phyloP scores from a whole-genome alignment of 2,888 invertebrate species.

The Cephus rjabovi region DNA sequence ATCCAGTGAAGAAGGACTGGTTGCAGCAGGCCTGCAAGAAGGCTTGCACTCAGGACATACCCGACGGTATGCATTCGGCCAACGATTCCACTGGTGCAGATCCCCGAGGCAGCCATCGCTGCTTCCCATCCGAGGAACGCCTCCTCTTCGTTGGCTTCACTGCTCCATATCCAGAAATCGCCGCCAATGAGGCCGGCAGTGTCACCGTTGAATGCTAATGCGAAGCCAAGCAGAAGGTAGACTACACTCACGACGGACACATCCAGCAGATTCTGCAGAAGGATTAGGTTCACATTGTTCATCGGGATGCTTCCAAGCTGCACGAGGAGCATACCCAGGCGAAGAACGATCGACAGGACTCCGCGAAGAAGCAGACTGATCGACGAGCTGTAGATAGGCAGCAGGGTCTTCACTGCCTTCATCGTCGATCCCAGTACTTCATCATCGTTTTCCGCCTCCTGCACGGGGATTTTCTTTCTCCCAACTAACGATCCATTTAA shows the following conservation, averaged over 20 bases:
- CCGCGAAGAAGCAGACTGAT: constrained; percentile 21
- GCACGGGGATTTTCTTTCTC: background rate
- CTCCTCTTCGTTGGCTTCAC: constrained; percentile 40
- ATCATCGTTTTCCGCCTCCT: background rate
- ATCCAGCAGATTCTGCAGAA: constrained; percentile 61
- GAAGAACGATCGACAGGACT: constrained; percentile 48
- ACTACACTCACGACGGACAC: constrained; percentile 51
- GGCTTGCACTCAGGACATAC: constrained; percentile 40
- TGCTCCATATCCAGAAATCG: constrained; percentile 48
- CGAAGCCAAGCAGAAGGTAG: constrained; percentile 49
- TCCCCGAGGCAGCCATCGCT: constrained; percentile 53
- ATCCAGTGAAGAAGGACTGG: constrained; percentile 62
- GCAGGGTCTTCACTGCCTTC: background rate
- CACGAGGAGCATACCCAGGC: constrained; percentile 55
- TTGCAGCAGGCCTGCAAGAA: constrained; percentile 52
- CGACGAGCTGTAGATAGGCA: no score
- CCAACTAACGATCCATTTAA: no score
- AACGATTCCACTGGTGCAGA: constrained; percentile 53
- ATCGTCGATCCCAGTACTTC: background rate
- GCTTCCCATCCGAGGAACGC: constrained; percentile 54
- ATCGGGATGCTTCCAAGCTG: constrained; percentile 61
- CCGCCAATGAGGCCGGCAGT: constrained; percentile 42
- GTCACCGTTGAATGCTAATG: constrained; percentile 56
- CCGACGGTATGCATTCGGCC: constrained; percentile 56
- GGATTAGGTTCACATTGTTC: constrained; percentile 58